A percentile compares a stretch with the other conserved stretches of the same genome.
Evolutionary conservation across 2,888 invertebrate species (phyloP).

Genomic region (Ophion ellenae): DNA sequence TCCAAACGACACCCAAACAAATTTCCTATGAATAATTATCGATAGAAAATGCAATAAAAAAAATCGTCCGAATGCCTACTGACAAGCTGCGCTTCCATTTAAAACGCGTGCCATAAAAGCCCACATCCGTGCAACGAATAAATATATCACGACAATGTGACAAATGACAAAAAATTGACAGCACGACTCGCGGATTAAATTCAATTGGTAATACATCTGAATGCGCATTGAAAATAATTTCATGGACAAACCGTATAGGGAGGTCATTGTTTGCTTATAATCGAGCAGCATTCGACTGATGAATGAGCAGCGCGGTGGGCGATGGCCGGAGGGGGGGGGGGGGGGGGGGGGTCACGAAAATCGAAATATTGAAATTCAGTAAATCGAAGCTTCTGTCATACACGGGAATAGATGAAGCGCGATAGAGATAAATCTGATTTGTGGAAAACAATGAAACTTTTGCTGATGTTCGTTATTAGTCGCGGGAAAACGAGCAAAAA

Average conservation of each 20-base stretch:
- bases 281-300: neutral
- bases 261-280: neutral
- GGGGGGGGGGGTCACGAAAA: neutral
- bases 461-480: neutral
- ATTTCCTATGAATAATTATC: too few species aligned
- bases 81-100: too few species aligned
- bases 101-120: too few species aligned
- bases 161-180: neutral
- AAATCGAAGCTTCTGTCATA: neutral
- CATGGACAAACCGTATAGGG: neutral
- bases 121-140: neutral
- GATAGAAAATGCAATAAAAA: too few species aligned
- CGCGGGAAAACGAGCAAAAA: neutral
- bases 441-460: neutral
- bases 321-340: neutral
- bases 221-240: neutral
- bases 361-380: constrained; percentile 2
- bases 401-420: neutral
- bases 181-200: neutral
- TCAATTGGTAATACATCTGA: neutral
- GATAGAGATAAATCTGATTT: neutral
- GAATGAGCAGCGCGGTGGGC: neutral
- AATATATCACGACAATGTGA: neutral
- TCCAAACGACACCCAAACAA: too few species aligned
- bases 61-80: too few species aligned